These are phyloP conservation scores for Otus scops DNA, from an alignment of 2,797 vertebrate genomes.

Conservation along the genomic window DNA sequence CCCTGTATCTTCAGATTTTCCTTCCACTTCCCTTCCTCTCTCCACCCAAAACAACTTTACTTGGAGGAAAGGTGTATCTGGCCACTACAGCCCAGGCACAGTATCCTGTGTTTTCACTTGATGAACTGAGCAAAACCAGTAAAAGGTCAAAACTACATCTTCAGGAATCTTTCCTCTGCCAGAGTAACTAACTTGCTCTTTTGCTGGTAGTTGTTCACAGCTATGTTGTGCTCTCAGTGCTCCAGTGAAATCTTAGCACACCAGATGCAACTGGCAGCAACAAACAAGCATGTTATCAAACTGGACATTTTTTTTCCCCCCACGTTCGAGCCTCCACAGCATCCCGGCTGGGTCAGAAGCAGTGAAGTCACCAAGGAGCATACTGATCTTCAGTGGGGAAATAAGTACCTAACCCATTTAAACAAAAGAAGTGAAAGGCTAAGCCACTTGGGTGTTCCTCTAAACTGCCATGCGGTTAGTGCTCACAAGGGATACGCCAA, in stretches of 20 bases:
- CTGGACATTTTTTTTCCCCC: neutral
- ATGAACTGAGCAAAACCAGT: neutral
- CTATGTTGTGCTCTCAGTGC: neutral
- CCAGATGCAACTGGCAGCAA: neutral
- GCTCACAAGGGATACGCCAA: neutral
- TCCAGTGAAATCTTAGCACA: neutral
- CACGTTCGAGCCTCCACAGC: neutral
- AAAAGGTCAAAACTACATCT: neutral
- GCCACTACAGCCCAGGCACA: neutral
- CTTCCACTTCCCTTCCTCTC: neutral
- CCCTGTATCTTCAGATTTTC: neutral
- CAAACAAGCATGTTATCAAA: rapidly evolving
- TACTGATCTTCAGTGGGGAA: neutral
- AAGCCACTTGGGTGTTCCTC: neutral
- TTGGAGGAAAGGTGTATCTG: neutral
- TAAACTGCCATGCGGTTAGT: neutral
- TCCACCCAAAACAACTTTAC: neutral
- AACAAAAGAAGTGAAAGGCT: neutral
- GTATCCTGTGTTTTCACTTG: neutral
- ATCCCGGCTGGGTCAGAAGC: neutral
- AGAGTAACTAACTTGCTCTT: neutral
- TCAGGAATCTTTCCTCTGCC: neutral
- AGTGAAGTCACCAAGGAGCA: neutral
- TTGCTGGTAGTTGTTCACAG: neutral
- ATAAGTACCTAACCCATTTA: neutral